These are phyloP conservation scores for Zapus hudsonius DNA, from an alignment of 2,113 vertebrate genomes.

Conservation along the genomic window DNA sequence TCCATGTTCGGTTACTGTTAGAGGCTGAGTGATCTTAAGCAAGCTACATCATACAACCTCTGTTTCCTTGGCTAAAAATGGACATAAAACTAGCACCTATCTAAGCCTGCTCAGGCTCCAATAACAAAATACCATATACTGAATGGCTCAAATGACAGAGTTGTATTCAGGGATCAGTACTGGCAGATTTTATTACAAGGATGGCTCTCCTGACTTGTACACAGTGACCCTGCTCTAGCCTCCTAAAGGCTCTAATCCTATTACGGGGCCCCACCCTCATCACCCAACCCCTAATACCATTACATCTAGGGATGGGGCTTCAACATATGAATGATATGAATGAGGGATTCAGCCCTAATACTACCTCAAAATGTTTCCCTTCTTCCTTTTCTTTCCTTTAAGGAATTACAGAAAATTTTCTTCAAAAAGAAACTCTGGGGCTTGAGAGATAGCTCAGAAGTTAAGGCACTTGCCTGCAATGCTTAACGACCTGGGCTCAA, in stretches of 20 bases:
- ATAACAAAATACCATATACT: background rate
- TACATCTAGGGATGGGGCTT: background rate
- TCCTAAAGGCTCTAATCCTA: background rate
- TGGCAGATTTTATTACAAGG: background rate
- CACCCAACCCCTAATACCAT: background rate
- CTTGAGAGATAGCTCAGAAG: too few relatives aligned
- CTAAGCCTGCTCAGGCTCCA: background rate
- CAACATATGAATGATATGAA: background rate
- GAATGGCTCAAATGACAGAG: background rate
- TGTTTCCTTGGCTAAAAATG: background rate
- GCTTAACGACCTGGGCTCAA: too few relatives aligned
- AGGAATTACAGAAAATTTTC: too few relatives aligned
- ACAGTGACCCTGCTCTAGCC: background rate
- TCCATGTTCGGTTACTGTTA: background rate
- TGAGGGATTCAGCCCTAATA: background rate
- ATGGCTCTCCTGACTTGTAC: background rate
- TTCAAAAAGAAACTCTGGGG: too few relatives aligned
- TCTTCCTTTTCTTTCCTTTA: background rate
- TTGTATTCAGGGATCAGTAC: background rate
- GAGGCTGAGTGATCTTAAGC: background rate
- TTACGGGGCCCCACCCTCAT: background rate
- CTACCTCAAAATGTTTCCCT: background rate
- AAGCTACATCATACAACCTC: background rate
- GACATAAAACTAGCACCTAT: background rate
- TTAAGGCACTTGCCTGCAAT: too few relatives aligned